Evolutionary conservation across 2,113 vertebrate genomes (phyloP).

Genomic region (Anarhynchus alexandrinus): DNA sequence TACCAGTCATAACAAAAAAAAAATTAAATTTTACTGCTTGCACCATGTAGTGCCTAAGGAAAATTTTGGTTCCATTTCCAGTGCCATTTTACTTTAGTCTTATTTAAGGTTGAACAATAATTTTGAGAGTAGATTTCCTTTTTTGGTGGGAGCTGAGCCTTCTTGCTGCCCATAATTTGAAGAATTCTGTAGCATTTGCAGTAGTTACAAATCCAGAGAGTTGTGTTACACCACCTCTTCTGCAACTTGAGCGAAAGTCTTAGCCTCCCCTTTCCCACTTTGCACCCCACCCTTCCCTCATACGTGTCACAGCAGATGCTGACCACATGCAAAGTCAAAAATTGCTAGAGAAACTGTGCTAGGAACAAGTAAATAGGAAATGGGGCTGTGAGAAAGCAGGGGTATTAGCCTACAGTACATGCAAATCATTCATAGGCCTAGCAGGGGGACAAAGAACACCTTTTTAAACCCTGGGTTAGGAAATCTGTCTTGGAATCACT

Average conservation of each 20-base stretch:
- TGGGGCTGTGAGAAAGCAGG: neutral
- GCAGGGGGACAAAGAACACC: neutral
- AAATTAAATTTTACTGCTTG: neutral
- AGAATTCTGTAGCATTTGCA: neutral
- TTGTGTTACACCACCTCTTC: neutral
- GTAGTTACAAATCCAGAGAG: neutral
- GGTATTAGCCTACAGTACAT: fast-evolving
- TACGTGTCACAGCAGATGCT: neutral
- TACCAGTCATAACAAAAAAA: neutral
- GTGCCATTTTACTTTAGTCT: neutral
- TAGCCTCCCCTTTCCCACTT: neutral
- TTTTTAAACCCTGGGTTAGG: neutral
- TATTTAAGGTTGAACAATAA: neutral
- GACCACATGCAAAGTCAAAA: neutral
- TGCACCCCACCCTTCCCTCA: fast-evolving
- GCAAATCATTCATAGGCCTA: neutral
- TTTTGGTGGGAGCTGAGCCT: neutral
- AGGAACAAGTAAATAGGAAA: neutral
- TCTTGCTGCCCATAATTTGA: neutral
- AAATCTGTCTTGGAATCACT: neutral
- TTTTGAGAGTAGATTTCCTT: neutral
- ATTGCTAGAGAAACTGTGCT: neutral
- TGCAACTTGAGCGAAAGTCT: neutral
- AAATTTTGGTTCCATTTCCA: neutral
- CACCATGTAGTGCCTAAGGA: neutral